These are phyloP conservation scores for Rotaria macrura DNA, from an alignment of 2,888 invertebrate species.

Conservation along the genomic window DNA sequence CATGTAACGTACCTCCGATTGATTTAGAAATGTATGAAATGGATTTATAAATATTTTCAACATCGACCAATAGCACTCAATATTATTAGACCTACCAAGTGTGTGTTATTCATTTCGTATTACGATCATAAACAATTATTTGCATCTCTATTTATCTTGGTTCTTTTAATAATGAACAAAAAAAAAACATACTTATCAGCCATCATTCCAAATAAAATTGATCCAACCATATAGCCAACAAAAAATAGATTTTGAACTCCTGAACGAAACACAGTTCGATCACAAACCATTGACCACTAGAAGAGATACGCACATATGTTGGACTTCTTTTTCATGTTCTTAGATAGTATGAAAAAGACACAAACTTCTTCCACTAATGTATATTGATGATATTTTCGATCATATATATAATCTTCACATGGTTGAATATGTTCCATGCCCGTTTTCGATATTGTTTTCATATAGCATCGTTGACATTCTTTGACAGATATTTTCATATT, in stretches of 20 bases:
- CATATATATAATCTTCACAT: background rate
- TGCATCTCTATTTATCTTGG: no score
- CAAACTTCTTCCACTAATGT: constrained; percentile 19
- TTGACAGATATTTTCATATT: constrained; percentile 1
- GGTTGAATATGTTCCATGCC: background rate
- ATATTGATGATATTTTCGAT: background rate
- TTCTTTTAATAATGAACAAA: no score
- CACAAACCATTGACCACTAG: constrained; percentile 15
- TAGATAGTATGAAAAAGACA: background rate
- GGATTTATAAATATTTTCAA: no score
- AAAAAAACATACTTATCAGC: constrained; percentile 16
- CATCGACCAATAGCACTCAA: no score
- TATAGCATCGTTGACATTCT: constrained; percentile 15
- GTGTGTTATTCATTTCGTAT: no score
- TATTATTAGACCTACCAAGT: no score
- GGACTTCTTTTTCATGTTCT: no score
- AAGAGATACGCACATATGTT: background rate
- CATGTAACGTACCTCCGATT: no score
- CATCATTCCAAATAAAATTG: background rate
- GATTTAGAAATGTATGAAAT: no score
- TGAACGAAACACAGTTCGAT: constrained; percentile 5
- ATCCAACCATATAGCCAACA: constrained; percentile 1
- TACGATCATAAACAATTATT: no score
- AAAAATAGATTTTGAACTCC: background rate
- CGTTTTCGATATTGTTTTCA: background rate